Evolutionary conservation across 1,140 invertebrate species (phyloP).

Genomic region (Pollicipes pollicipes): DNA sequence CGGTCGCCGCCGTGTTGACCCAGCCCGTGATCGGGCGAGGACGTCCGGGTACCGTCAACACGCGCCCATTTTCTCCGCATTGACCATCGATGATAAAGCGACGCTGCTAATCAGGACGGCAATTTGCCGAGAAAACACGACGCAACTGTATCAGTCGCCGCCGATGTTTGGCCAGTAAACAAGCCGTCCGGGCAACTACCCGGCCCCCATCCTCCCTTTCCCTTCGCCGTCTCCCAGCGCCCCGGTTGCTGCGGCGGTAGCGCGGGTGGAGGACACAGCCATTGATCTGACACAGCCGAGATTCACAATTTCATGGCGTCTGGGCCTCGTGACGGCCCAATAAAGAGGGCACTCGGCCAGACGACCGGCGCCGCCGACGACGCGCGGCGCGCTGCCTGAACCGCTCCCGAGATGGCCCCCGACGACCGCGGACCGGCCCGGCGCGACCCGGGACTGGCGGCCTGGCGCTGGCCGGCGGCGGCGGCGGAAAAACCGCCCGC

Average conservation of each 20-base stretch:
- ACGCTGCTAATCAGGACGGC: background rate
- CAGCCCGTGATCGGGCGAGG: background rate
- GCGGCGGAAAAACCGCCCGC: no score
- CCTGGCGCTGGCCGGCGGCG: no score
- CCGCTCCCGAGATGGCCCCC: no score
- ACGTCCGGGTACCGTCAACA: background rate
- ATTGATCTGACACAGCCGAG: background rate
- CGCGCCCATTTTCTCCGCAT: background rate
- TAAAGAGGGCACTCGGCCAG: background rate
- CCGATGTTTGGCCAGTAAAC: background rate
- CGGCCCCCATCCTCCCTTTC: no score
- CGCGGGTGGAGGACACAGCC: no score
- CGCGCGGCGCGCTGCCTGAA: no score
- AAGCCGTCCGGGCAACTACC: no score
- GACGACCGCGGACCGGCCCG: no score
- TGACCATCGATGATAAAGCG: background rate
- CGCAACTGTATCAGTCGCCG: background rate
- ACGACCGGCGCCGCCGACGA: no score
- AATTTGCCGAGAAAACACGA: background rate
- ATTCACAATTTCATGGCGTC: conserved; percentile 1
- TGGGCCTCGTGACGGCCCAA: background rate
- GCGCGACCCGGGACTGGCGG: no score
- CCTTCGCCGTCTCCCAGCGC: no score
- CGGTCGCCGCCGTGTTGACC: background rate
- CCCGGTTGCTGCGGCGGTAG: no score